phyloP scores from a whole-genome alignment of 2,113 vertebrate genomes.

The Scatophagus argus region DNA sequence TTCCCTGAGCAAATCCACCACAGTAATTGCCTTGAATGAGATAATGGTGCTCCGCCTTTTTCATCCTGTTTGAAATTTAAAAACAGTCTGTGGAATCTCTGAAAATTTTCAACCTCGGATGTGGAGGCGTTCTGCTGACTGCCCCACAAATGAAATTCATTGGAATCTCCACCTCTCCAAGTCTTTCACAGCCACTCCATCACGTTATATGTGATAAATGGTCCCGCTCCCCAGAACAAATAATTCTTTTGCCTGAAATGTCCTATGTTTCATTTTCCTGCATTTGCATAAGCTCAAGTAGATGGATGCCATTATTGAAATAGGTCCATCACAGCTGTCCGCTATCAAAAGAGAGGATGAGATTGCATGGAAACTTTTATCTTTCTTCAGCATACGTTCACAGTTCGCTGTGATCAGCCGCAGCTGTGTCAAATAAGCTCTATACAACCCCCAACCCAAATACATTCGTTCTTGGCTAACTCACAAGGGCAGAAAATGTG shows the following conservation, averaged over 20 bases:
- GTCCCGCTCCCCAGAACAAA: slow-evolving; percentile 58
- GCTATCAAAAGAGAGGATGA: slow-evolving; percentile 23
- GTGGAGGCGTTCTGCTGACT: slow-evolving; percentile 58
- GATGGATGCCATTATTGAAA: slow-evolving; percentile 64
- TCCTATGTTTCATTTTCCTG: slow-evolving; percentile 62
- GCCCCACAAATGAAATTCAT: slow-evolving; percentile 71
- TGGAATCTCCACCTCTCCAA: slow-evolving; percentile 68
- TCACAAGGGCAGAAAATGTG: slow-evolving; percentile 27
- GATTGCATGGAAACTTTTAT: slow-evolving; percentile 47
- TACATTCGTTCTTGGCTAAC: neutral
- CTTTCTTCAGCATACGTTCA: slow-evolving; percentile 23
- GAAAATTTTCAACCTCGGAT: slow-evolving; percentile 33
- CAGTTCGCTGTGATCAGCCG: slow-evolving; percentile 6
- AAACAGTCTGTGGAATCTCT: slow-evolving; percentile 41
- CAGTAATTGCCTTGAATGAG: slow-evolving; percentile 51
- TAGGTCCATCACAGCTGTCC: slow-evolving; percentile 43
- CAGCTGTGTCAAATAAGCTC: slow-evolving; percentile 3
- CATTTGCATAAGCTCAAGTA: slow-evolving; percentile 70
- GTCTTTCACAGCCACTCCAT: slow-evolving; percentile 68
- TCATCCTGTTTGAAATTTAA: slow-evolving; percentile 63
- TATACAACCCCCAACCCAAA: neutral
- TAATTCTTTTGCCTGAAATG: slow-evolving; percentile 65
- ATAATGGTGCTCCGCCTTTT: slow-evolving; percentile 49
- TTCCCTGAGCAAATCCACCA: slow-evolving; percentile 34
- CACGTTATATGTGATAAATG: slow-evolving; percentile 69